Conservation (phyloP, 2,888 invertebrate species). For the Pogonocherus hispidulus region DNA sequence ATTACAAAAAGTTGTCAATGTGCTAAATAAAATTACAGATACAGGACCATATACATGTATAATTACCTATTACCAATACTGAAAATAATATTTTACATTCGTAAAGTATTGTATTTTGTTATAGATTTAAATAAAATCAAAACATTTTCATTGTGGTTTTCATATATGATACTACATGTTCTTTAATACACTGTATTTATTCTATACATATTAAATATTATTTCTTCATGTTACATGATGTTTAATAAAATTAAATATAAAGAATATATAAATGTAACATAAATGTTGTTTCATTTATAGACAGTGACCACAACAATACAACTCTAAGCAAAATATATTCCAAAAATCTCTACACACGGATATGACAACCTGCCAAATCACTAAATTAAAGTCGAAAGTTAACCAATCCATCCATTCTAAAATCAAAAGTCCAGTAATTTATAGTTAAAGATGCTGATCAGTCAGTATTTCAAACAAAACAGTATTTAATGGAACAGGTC, state of each 20-base stretch:
- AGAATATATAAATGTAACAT: slow-evolving; percentile 26
- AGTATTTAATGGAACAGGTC: too few relatives aligned
- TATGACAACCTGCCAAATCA: too few relatives aligned
- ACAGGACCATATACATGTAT: slow-evolving; percentile 45
- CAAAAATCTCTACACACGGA: too few relatives aligned
- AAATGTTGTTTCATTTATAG: not conserved
- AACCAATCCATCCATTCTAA: too few relatives aligned
- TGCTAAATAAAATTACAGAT: slow-evolving; percentile 40
- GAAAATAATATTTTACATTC: slow-evolving; percentile 34
- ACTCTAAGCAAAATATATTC: too few relatives aligned
- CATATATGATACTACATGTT: slow-evolving; percentile 40
- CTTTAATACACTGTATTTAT: slow-evolving; percentile 42
- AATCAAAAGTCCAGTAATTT: too few relatives aligned
- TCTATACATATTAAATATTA: slow-evolving; percentile 44
- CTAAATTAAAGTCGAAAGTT: too few relatives aligned
- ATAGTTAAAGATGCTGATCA: too few relatives aligned
- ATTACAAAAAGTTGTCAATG: slow-evolving; percentile 35
- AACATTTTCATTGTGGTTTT: slow-evolving; percentile 32
- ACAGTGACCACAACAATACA: too few relatives aligned
- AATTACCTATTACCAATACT: slow-evolving; percentile 34
- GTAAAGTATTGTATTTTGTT: slow-evolving; percentile 37
- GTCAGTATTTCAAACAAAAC: too few relatives aligned
- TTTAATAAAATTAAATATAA: slow-evolving; percentile 49
- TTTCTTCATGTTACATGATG: slow-evolving; percentile 53
- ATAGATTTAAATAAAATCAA: slow-evolving; percentile 46